Conservation (phyloP, 2,888 invertebrate species). For the Parasteatoda lunata region DNA sequence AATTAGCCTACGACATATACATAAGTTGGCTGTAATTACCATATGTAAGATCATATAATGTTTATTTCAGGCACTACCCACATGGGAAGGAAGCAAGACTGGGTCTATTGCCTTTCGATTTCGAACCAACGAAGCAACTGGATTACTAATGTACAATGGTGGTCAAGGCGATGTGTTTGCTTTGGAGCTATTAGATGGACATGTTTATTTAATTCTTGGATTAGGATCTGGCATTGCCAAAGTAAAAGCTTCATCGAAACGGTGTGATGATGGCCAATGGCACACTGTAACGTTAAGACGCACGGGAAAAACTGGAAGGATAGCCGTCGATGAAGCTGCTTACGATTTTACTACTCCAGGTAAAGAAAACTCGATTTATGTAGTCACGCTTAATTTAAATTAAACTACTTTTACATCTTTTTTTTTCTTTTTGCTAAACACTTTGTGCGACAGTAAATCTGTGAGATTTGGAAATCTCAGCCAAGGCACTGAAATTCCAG, state of each 20-base stretch:
- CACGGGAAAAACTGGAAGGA: conserved; percentile 86
- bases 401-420: no score
- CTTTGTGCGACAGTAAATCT: no score
- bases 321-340: conserved; percentile 88
- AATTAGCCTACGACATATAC: no score
- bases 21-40: background rate
- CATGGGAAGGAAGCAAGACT: conserved; percentile 90
- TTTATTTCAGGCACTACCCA: conserved; percentile 83
- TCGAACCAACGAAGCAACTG: conserved; percentile 95
- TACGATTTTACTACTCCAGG: conserved; percentile 91
- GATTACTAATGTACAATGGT: conserved; percentile 92
- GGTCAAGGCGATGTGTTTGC: conserved; percentile 90
- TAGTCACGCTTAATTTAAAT: no score
- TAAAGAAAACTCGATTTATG: conserved; percentile 71
- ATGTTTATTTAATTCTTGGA: conserved; percentile 92
- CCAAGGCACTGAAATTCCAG: no score
- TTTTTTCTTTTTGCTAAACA: no score
- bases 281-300: conserved; percentile 90
- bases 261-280: conserved; percentile 92
- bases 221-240: conserved; percentile 92
- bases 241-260: conserved; percentile 81
- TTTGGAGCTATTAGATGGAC: conserved; percentile 93
- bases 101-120: conserved; percentile 96
- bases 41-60: background rate
- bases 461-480: no score